Evolutionary conservation across 92 coral and sea anemone species (phyloP), one percentile per base, ranked within the genome.

Genomic region (Phenganax subtilis): DNA sequence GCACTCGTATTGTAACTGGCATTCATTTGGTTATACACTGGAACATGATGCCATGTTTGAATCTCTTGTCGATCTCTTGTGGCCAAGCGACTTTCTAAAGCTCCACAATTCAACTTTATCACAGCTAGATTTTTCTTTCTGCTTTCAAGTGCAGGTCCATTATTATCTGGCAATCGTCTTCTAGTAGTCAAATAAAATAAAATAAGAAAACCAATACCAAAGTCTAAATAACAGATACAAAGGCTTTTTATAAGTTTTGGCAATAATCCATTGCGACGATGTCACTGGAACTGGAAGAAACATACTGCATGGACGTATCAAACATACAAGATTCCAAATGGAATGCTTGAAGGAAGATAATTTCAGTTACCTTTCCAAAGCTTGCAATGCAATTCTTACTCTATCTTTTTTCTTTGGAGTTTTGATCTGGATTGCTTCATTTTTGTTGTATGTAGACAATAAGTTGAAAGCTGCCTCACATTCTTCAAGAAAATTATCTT

Each of bases 21-120:
- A 61, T 87, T 80, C 47, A 85, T 62, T 66, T 91, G 87, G 37
- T 66, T 63, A 73, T 92, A 92, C 27, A 92, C 89, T 44, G 98
- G 98, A 28, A 94, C 85, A 75, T 92, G 98, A 73, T 94, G 98
- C 98, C 98, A 94, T 15, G 98, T 94, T 85, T 94, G 92, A 85
- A 85, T 90, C 77, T 90, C 87, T 71, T 89, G 52, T 31, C 31
- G 57, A 16, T 58, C 54, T 25, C 55, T 76, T 31, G 28, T 28
- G 61, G 9, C 56, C 37, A 12, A 28, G 25, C n/a, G 68, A 57
- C 57, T 20, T 57, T 58, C 57, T n/a, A 31, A 74, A 25, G 63
- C 51, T 28, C 51, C 31, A 15, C 56, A 16, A 37, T 76, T 53
- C 7, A 76, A 17, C 10, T 3, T 76, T 12, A 15, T 17, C 14